These are phyloP conservation scores for Cheilosia soror DNA, from an alignment of 2,888 invertebrate genomes.

Conservation along the genomic window DNA sequence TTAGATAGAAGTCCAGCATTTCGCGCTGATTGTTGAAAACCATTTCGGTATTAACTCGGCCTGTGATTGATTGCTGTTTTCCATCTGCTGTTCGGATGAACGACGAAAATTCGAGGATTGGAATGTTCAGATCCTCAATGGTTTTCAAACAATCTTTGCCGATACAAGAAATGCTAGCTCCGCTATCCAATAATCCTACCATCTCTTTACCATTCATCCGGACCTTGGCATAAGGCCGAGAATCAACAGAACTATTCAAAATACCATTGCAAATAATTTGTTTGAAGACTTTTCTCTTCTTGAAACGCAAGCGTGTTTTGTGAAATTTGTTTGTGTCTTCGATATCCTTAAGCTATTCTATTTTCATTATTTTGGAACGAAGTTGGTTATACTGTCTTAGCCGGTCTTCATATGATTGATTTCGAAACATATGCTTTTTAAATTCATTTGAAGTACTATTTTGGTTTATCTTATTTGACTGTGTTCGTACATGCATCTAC, in stretches of 20 bases:
- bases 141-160: slow-evolving; percentile 24
- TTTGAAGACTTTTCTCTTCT: background rate
- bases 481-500: background rate
- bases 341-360: background rate
- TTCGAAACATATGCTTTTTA: background rate
- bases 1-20: slow-evolving; percentile 19
- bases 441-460: background rate
- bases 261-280: background rate
- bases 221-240: slow-evolving; percentile 46
- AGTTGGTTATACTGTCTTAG: background rate
- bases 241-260: slow-evolving; percentile 13
- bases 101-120: background rate
- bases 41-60: background rate
- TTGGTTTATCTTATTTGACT: no score
- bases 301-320: background rate
- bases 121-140: background rate
- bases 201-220: background rate
- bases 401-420: background rate
- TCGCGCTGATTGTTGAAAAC: background rate
- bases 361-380: background rate
- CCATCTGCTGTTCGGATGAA: background rate
- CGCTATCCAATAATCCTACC: slow-evolving; percentile 43
- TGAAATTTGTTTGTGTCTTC: background rate
- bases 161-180: slow-evolving; percentile 37
- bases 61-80: background rate